A percentile compares a stretch with the other conserved stretches of the same genome.
These are phyloP conservation scores for Eupithecia dodoneata DNA, from an alignment of 2,888 invertebrate species.

Conservation along the genomic window DNA sequence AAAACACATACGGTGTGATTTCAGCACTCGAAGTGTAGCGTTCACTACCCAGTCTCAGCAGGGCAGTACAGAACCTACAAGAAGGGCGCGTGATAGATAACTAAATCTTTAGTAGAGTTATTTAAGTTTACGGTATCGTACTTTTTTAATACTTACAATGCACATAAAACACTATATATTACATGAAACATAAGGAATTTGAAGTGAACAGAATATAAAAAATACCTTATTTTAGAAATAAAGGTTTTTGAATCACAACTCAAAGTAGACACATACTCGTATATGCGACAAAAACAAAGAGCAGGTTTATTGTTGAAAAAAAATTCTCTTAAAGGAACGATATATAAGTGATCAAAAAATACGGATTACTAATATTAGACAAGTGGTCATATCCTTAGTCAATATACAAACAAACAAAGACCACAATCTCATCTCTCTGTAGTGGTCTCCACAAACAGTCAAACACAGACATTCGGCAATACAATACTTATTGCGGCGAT, in stretches of 20 bases:
- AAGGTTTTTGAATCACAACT: too few relatives aligned
- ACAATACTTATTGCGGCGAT: conserved; percentile 11
- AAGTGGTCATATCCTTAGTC: background rate
- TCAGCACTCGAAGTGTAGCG: too few relatives aligned
- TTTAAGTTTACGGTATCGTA: too few relatives aligned
- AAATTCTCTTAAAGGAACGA: background rate
- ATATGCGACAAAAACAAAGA: background rate
- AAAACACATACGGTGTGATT: too few relatives aligned
- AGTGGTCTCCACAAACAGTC: conserved; percentile 23
- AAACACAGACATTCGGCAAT: conserved; percentile 26
- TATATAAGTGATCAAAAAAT: background rate
- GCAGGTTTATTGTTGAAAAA: background rate
- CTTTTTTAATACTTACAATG: too few relatives aligned
- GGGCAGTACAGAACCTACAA: background rate
- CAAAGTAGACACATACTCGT: background rate
- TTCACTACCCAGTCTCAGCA: background rate
- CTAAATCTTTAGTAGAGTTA: background rate
- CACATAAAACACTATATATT: too few relatives aligned
- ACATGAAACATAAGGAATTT: too few relatives aligned
- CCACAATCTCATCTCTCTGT: conserved; percentile 6
- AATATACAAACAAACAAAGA: background rate
- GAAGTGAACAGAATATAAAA: too few relatives aligned
- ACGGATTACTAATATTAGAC: background rate
- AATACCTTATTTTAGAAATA: too few relatives aligned
- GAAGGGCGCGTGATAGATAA: background rate